Percentiles rank a stretch among this genome's conserved stretches.
phyloP scores from a whole-genome alignment of 2,113 vertebrate genomes.

The Puntigrus tetrazona region DNA sequence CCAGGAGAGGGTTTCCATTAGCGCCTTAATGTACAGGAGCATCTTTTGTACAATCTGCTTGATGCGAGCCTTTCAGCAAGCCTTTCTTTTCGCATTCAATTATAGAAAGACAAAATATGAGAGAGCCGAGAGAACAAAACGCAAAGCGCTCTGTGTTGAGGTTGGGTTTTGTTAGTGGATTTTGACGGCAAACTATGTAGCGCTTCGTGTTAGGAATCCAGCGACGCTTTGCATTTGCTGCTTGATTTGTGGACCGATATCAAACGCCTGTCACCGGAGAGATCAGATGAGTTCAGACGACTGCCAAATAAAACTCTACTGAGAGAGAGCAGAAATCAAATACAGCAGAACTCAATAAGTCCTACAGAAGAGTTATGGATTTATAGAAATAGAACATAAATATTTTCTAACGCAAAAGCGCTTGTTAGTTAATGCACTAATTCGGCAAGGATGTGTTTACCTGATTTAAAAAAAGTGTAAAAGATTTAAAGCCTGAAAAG shows the following conservation, averaged over 20 bases:
- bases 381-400: too few species aligned
- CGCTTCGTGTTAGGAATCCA: not conserved
- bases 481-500: too few species aligned
- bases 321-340: conserved; percentile 12
- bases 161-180: not conserved
- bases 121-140: not conserved
- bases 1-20: conserved; percentile 1
- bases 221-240: not conserved
- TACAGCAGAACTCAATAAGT: not conserved
- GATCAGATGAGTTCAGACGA: not conserved
- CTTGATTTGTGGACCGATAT: not conserved
- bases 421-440: too few species aligned
- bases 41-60: conserved; percentile 18
- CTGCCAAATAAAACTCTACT: not conserved
- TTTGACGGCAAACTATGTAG: not conserved
- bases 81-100: conserved; percentile 23
- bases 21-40: not conserved
- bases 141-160: not conserved
- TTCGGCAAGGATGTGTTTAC: too few species aligned
- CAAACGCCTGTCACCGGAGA: not conserved
- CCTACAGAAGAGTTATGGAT: too few species aligned
- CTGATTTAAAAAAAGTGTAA: too few species aligned
- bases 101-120: not conserved
- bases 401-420: too few species aligned
- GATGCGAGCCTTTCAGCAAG: not conserved